phyloP scores from a whole-genome alignment of 2,797 vertebrate genomes.

The Lagodon rhomboides region DNA sequence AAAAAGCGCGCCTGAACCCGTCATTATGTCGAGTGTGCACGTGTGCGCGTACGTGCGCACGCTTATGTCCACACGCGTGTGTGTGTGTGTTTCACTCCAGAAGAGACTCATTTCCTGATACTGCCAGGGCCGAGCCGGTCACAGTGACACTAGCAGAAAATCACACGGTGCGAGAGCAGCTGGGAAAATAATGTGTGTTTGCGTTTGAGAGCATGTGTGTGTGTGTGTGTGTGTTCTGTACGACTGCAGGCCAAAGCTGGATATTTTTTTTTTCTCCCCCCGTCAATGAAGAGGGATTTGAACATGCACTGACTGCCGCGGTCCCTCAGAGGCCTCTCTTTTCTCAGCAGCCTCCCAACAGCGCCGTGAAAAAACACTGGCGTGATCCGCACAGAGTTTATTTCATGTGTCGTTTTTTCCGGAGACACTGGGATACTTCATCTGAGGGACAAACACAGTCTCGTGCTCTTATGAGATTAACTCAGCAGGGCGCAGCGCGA shows the following conservation, averaged over 20 bases:
- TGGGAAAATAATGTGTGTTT: conserved; percentile 31
- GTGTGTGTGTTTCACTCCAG: conserved; percentile 39
- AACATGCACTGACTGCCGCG: conserved; percentile 45
- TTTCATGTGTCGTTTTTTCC: conserved; percentile 49
- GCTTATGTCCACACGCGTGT: too few species aligned
- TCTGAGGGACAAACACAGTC: conserved; percentile 56
- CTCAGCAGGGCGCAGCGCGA: conserved; percentile 40
- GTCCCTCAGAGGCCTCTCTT: conserved; percentile 44
- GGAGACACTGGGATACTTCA: conserved; percentile 44
- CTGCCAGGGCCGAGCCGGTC: conserved; percentile 55
- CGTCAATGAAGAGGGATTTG: conserved; percentile 59
- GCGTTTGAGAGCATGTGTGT: conserved; percentile 6
- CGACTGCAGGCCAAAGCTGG: conserved; percentile 49
- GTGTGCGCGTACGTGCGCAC: background rate
- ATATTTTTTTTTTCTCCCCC: conserved; percentile 44
- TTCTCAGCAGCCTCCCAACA: conserved; percentile 39
- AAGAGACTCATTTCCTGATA: conserved; percentile 58
- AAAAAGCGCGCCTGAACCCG: conserved; percentile 61
- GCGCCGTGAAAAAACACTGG: conserved; percentile 45
- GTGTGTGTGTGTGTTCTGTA: conserved; percentile 13
- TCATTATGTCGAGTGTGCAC: conserved; percentile 52
- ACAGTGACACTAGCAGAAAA: conserved; percentile 67
- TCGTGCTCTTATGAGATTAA: conserved; percentile 61
- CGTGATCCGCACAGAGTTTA: conserved; percentile 43
- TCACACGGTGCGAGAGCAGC: conserved; percentile 56